Conservation (phyloP, 2,888 invertebrate genomes). For the Spodoptera littoralis region DNA sequence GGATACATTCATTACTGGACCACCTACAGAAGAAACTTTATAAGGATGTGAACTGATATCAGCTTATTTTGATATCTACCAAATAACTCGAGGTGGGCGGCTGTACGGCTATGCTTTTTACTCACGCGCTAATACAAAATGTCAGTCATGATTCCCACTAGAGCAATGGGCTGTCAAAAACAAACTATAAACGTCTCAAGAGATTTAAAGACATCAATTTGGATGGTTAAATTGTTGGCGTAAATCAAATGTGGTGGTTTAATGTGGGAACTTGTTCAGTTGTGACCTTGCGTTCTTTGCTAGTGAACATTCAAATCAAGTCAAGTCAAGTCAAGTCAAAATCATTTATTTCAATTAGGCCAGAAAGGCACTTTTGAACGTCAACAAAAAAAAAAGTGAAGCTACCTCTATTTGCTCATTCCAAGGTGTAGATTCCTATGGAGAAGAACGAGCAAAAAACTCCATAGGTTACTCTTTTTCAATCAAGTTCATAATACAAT, state of each 20-base stretch:
- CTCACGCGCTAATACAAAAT: slow-evolving; percentile 11
- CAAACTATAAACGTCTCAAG: slow-evolving; percentile 15
- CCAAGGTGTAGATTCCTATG: no score
- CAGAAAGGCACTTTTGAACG: no score
- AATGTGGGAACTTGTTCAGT: no score
- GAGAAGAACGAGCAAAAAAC: no score
- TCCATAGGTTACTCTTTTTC: no score
- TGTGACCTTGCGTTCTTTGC: no score
- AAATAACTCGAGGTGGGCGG: slow-evolving; percentile 51
- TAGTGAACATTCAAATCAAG: no score
- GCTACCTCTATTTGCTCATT: no score
- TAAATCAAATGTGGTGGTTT: not conserved
- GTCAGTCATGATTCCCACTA: slow-evolving; percentile 16
- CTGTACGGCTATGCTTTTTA: slow-evolving; percentile 44
- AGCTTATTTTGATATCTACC: slow-evolving; percentile 52
- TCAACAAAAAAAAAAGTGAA: no score
- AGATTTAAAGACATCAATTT: slow-evolving; percentile 31
- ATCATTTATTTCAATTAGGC: no score
- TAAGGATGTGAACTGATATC: slow-evolving; percentile 67
- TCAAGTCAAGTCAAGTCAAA: no score
- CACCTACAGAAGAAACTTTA: slow-evolving; percentile 66
- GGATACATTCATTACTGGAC: slow-evolving; percentile 69
- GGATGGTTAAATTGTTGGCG: slow-evolving; percentile 17
- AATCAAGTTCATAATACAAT: no score
- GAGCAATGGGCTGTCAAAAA: slow-evolving; percentile 26